A percentile compares a stretch with the other conserved stretches of the same genome.
Conservation (phyloP, 2,113 vertebrate genomes). For the Platycercus adscitus region DNA sequence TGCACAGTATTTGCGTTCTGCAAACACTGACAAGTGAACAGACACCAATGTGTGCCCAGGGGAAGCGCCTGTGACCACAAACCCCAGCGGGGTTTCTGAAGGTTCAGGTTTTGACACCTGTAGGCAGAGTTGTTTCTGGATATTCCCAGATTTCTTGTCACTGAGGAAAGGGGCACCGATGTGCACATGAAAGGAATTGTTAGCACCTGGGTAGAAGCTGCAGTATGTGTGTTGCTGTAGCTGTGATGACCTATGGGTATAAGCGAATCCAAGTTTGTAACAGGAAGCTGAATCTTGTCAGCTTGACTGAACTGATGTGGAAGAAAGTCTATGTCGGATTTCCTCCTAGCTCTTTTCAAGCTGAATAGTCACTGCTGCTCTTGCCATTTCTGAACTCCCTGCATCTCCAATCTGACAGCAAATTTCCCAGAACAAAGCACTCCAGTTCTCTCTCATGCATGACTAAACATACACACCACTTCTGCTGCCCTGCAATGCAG, state of each 20-base stretch:
- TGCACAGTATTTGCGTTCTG: fast-evolving
- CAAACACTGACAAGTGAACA: neutral
- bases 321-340: neutral
- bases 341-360: neutral
- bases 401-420: neutral
- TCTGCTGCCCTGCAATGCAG: neutral
- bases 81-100: neutral
- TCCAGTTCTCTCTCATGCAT: neutral
- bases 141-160: neutral
- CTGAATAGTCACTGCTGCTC: neutral
- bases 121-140: neutral
- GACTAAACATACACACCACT: neutral
- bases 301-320: neutral
- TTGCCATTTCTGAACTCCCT: neutral
- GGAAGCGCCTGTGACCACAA: neutral
- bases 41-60: neutral
- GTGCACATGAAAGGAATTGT: neutral
- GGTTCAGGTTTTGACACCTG: neutral
- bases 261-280: neutral
- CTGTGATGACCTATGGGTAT: neutral
- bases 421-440: neutral
- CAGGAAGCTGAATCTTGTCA: neutral
- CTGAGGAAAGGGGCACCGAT: neutral
- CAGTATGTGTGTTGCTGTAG: neutral
- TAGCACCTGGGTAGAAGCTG: neutral